These are phyloP conservation scores for Megalonaias nervosa DNA, from an alignment of 1,140 invertebrate genomes.

Conservation along the genomic window DNA sequence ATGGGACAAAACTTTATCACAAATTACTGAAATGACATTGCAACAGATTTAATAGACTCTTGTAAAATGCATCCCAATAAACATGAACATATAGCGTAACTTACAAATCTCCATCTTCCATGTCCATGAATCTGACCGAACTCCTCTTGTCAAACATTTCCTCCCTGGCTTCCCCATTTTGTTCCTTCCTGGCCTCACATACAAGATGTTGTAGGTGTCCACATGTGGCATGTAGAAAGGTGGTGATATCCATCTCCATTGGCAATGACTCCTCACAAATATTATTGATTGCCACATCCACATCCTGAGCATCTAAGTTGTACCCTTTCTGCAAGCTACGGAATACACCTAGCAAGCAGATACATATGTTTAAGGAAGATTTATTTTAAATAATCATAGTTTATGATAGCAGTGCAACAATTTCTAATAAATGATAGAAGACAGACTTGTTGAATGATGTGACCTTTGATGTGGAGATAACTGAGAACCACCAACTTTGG, in stretches of 20 bases:
- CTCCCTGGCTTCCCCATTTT: neutral
- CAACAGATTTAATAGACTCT: too few species aligned
- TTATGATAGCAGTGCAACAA: too few species aligned
- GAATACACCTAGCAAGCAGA: conserved; percentile 58
- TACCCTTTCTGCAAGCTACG: conserved; percentile 75
- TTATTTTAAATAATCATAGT: too few species aligned
- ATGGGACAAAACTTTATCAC: too few species aligned
- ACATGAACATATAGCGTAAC: neutral
- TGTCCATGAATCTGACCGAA: conserved; percentile 56
- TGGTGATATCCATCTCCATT: conserved; percentile 82
- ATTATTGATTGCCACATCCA: conserved; percentile 81
- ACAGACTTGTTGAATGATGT: too few species aligned
- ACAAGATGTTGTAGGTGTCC: conserved; percentile 59
- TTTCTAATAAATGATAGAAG: too few species aligned
- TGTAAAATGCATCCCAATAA: too few species aligned
- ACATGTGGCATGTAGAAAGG: conserved; percentile 76
- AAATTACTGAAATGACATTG: too few species aligned
- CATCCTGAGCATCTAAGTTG: conserved; percentile 77
- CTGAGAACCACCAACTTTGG: too few species aligned
- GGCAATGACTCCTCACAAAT: conserved; percentile 80
- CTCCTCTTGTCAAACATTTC: conserved; percentile 18
- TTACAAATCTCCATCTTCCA: conserved; percentile 47
- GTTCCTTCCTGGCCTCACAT: conserved; percentile 29
- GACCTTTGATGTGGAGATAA: too few species aligned
- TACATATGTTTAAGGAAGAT: too few species aligned